Percentiles rank a stretch among this genome's conserved stretches.
Evolutionary conservation across 1,140 invertebrate species (phyloP).

Genomic region (Marisa cornuarietis): DNA sequence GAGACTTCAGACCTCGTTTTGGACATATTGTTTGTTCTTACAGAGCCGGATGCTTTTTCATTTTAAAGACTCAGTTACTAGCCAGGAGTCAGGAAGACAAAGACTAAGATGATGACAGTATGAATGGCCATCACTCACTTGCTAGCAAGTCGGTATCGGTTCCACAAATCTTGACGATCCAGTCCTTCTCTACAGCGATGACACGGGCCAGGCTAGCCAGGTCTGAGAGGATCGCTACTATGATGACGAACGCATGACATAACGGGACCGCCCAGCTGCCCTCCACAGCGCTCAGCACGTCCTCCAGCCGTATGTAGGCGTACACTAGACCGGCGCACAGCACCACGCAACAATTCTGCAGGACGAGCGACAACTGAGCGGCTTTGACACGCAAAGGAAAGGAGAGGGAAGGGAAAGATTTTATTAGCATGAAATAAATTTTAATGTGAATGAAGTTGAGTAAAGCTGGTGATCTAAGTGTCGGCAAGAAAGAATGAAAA

Average conservation of each 20-base stretch:
- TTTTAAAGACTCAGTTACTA: no score
- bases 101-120: no score
- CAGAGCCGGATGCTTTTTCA: no score
- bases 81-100: no score
- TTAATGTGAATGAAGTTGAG: neutral
- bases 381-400: slow-evolving; percentile 36
- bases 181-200: slow-evolving; percentile 69
- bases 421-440: no score
- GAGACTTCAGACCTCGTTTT: no score
- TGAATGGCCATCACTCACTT: slow-evolving; percentile 30
- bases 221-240: slow-evolving; percentile 45
- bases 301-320: slow-evolving; percentile 15
- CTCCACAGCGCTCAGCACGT: neutral
- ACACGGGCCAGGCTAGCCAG: slow-evolving; percentile 64
- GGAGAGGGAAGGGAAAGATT: neutral
- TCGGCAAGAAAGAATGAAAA: neutral
- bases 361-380: slow-evolving; percentile 41
- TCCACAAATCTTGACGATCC: slow-evolving; percentile 66
- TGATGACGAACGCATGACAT: slow-evolving; percentile 42
- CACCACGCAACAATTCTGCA: slow-evolving; percentile 44
- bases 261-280: slow-evolving; percentile 11
- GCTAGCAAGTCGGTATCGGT: slow-evolving; percentile 41
- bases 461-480: neutral
- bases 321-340: slow-evolving; percentile 42
- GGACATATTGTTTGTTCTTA: no score